These are phyloP conservation scores for Alviniconcha marisindica DNA, from an alignment of 1,140 invertebrate genomes.

Conservation along the genomic window DNA sequence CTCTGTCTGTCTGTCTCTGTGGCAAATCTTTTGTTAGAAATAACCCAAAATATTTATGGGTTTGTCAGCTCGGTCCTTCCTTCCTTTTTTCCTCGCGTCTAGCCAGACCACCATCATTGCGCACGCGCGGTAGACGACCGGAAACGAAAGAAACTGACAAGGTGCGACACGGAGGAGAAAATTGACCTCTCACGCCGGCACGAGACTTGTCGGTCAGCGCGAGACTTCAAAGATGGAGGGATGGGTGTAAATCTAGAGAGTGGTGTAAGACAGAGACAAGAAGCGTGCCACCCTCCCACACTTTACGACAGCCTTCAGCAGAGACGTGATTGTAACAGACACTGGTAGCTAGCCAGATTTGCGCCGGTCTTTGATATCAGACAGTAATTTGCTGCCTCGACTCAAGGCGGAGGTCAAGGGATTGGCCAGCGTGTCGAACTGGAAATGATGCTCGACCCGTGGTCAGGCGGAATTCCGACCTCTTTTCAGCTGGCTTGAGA, in stretches of 20 bases:
- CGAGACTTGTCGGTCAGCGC: conserved; percentile 10
- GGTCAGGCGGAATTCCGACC: too few relatives aligned
- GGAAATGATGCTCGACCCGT: too few relatives aligned
- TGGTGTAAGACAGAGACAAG: not conserved
- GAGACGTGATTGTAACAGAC: not conserved
- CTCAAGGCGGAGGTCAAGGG: too few relatives aligned
- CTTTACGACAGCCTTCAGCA: not conserved
- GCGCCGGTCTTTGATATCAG: too few relatives aligned
- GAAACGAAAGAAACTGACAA: not conserved
- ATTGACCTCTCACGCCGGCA: not conserved
- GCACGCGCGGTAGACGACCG: too few relatives aligned
- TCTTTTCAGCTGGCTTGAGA: too few relatives aligned
- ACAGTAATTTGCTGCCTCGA: too few relatives aligned
- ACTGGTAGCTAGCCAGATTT: too few relatives aligned
- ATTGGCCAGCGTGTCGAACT: too few relatives aligned
- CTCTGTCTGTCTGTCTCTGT: conserved; percentile 20
- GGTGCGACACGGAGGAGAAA: not conserved
- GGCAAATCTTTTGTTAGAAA: too few relatives aligned
- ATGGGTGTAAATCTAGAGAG: not conserved
- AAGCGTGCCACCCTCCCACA: not conserved
- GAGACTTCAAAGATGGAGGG: conserved; percentile 5
- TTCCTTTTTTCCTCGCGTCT: conserved; percentile 12
- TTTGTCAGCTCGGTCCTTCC: not conserved
- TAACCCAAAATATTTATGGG: too few relatives aligned
- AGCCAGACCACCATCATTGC: too few relatives aligned